Conservation (phyloP, 2,888 invertebrate species). For the Dilophus febrilis region DNA sequence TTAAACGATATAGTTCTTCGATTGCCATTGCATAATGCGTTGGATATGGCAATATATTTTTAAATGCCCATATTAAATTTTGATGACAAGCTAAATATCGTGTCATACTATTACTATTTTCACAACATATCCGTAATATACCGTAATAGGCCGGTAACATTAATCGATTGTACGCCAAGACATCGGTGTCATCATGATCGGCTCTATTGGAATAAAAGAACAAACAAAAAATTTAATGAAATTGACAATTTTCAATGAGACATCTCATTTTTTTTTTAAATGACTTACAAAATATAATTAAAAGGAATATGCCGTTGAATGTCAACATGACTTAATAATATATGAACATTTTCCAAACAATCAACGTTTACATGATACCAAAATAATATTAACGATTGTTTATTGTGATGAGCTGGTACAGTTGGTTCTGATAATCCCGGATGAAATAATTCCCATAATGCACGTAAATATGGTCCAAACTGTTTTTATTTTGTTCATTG, state of each 20-base stretch:
- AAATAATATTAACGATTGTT: conserved; percentile 79
- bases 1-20: conserved; percentile 79
- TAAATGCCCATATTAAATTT: conserved; percentile 92
- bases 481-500: too few species aligned
- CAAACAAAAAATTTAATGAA: conserved; percentile 6
- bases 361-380: conserved; percentile 89
- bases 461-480: conserved; percentile 84
- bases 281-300: conserved; percentile 85
- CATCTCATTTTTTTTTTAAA: not conserved
- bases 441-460: conserved; percentile 88
- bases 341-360: conserved; percentile 81
- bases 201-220: conserved; percentile 44
- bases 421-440: conserved; percentile 87
- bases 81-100: conserved; percentile 79
- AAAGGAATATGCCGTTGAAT: conserved; percentile 90
- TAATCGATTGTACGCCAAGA: conserved; percentile 80
- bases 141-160: conserved; percentile 91
- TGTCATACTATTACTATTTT: conserved; percentile 71
- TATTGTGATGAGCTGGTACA: conserved; percentile 88
- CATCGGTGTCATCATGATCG: conserved; percentile 92
- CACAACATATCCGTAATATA: conserved; percentile 74
- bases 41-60: conserved; percentile 91
- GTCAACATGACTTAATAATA: conserved; percentile 71
- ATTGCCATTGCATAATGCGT: conserved; percentile 83
- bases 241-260: not conserved